These are phyloP conservation scores for Euphonia xanthogaster DNA, from an alignment of 2,797 vertebrate genomes.

Conservation along the genomic window DNA sequence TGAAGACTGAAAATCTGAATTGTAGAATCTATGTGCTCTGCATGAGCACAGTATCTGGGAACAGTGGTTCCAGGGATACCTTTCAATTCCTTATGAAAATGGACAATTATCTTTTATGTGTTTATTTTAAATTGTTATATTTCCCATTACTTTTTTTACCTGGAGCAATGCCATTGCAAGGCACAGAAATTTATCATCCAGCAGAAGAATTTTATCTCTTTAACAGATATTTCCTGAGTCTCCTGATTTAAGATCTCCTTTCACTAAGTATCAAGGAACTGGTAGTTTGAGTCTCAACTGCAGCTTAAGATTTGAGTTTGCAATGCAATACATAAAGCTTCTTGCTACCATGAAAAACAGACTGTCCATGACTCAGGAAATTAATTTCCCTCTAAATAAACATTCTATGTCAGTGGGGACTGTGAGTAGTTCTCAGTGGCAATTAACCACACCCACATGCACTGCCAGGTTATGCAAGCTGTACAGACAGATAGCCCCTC, in stretches of 20 bases:
- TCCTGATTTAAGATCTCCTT: not conserved
- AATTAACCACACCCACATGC: not conserved
- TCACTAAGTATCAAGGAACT: not conserved
- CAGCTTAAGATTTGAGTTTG: not conserved
- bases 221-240: not conserved
- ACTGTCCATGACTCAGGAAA: conserved; percentile 16
- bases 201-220: not conserved
- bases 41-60: not conserved
- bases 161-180: not conserved
- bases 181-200: not conserved
- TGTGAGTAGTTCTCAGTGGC: not conserved
- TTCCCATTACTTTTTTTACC: not conserved
- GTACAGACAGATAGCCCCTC: not conserved
- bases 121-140: not conserved
- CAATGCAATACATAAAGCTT: not conserved
- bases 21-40: not conserved
- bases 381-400: conserved; percentile 35
- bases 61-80: not conserved
- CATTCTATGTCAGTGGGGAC: conserved; percentile 20
- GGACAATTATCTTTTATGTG: not conserved
- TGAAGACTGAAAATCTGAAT: not conserved
- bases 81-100: not conserved
- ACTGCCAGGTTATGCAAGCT: not conserved
- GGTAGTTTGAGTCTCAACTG: not conserved
- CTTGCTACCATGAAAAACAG: conserved; percentile 9